Percentiles rank a stretch among this genome's conserved stretches.
Evolutionary conservation across 92 coral and sea anemone genomes (phyloP).

Genomic region (Epizoanthus rinbou): DNA sequence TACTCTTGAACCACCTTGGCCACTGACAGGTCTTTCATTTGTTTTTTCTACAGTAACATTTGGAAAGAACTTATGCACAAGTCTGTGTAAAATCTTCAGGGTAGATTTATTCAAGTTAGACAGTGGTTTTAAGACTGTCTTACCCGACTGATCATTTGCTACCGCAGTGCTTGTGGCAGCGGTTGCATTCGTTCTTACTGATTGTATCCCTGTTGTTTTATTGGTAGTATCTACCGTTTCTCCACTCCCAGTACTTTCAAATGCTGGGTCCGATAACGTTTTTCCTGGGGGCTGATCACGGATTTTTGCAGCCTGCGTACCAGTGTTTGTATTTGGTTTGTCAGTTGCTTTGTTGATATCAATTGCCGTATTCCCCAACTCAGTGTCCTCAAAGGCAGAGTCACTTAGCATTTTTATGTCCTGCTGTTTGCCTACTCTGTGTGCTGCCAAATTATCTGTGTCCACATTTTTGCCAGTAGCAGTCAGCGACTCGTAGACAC

Average conservation of each 20-base stretch:
- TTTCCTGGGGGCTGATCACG: background rate
- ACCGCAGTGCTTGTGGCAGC: background rate
- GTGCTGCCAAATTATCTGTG: background rate
- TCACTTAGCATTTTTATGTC: constrained; percentile 16
- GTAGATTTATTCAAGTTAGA: constrained; percentile 35
- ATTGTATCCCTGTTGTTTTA: too few species aligned
- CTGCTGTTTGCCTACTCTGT: background rate
- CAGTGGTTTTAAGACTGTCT: constrained; percentile 37
- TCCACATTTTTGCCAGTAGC: background rate
- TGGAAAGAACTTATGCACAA: constrained; percentile 35
- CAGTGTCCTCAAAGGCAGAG: constrained; percentile 35
- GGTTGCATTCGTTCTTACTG: background rate
- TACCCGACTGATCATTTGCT: background rate
- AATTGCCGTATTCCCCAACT: background rate
- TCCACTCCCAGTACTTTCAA: background rate
- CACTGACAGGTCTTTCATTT: constrained; percentile 9
- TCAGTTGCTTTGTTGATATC: background rate
- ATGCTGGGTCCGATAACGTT: background rate
- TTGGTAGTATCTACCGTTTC: background rate
- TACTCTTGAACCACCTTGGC: background rate
- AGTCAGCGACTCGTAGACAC: constrained; percentile 22
- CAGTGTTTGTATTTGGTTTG: background rate
- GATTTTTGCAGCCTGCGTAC: background rate
- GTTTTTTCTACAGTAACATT: constrained; percentile 23
- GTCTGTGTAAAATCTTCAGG: constrained; percentile 25